Conservation (phyloP, 2,888 invertebrate species). For the Oithona nana region DNA sequence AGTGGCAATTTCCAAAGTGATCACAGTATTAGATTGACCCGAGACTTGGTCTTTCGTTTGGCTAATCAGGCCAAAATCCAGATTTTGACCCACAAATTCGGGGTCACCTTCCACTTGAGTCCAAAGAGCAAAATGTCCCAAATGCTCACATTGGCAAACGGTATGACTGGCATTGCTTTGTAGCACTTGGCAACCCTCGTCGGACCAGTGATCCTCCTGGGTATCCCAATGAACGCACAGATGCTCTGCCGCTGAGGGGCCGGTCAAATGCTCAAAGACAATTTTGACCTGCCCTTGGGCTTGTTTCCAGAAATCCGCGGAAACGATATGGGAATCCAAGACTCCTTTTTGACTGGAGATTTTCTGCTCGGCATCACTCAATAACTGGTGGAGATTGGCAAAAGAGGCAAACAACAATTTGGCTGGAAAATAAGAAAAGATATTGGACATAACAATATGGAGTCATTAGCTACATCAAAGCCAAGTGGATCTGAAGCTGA, state of each 20-base stretch:
- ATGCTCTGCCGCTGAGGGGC: neutral
- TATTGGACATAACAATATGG: no score
- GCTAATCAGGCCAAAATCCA: neutral
- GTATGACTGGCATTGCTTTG: neutral
- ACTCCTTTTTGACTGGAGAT: neutral
- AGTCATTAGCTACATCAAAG: no score
- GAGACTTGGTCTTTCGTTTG: neutral
- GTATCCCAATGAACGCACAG: neutral
- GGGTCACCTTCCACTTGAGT: neutral
- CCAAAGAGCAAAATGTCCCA: neutral
- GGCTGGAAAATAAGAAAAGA: neutral
- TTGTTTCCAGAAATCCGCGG: neutral
- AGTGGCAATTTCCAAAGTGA: neutral
- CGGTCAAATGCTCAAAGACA: neutral
- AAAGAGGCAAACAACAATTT: neutral
- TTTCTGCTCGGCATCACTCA: neutral
- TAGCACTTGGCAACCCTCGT: neutral
- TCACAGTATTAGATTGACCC: neutral
- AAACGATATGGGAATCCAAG: neutral
- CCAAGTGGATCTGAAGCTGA: no score
- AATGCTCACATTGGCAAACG: neutral
- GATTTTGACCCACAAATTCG: neutral
- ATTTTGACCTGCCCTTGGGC: neutral
- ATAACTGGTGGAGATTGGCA: neutral
- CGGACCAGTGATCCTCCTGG: neutral